These are phyloP conservation scores for Anthonomus grandis DNA, from an alignment of 1,140 invertebrate species.

Conservation along the genomic window DNA sequence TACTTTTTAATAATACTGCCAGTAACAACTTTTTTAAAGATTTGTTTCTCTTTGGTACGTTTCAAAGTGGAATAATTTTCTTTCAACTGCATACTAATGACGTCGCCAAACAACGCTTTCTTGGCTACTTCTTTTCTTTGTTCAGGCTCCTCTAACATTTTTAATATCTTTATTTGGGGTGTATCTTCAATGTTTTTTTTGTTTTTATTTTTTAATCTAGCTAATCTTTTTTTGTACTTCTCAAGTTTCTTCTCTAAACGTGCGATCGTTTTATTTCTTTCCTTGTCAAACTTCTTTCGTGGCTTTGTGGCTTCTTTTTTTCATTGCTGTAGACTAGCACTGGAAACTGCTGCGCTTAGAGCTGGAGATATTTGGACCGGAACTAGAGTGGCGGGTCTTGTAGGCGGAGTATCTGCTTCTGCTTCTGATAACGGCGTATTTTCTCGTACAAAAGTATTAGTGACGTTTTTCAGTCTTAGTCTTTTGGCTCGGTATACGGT, in stretches of 20 bases:
- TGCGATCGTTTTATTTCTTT: no score
- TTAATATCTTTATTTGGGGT: neutral
- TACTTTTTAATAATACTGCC: conserved; percentile 4
- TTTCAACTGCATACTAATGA: no score
- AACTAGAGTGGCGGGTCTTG: conserved; percentile 1
- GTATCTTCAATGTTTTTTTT: conserved; percentile 4
- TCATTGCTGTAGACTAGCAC: no score
- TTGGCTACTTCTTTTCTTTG: no score
- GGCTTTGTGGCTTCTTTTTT: conserved; percentile 16
- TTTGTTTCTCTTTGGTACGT: conserved; percentile 12
- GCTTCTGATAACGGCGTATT: conserved; percentile 2
- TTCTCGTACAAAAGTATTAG: no score
- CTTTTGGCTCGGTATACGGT: neutral
- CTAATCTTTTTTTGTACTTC: neutral
- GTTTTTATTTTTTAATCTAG: conserved; percentile 9
- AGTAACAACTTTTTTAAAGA: neutral
- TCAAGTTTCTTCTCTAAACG: conserved; percentile 11
- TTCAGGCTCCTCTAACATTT: no score
- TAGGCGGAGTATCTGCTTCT: conserved; percentile 7
- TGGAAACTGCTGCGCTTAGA: no score
- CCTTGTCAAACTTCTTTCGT: no score
- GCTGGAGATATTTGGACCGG: no score
- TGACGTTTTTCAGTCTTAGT: no score
- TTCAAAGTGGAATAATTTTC: no score
- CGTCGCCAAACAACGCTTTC: no score